Evolutionary conservation across 2,797 vertebrate genomes (phyloP).

Genomic region (Buphagus erythrorhynchus): DNA sequence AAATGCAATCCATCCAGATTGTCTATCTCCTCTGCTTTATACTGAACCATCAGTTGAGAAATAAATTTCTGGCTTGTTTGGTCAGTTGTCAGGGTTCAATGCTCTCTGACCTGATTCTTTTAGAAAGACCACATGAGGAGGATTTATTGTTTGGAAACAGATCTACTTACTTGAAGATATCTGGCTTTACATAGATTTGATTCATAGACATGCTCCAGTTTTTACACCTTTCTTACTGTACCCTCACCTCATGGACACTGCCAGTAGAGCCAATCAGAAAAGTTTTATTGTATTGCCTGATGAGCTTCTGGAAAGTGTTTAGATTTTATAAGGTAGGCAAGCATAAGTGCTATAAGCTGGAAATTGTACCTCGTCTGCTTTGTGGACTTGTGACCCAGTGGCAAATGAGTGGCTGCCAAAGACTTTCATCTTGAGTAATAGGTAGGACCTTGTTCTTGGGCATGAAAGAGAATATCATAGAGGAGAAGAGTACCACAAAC

Average conservation of each 20-base stretch:
- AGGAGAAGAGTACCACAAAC: background rate
- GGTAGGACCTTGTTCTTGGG: background rate
- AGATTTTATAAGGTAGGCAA: background rate
- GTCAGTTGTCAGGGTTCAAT: background rate
- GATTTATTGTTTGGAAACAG: background rate
- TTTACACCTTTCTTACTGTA: background rate
- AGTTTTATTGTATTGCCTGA: background rate
- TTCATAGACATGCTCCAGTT: background rate
- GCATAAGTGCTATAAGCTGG: background rate
- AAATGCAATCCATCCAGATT: background rate
- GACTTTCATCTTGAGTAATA: background rate
- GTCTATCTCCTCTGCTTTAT: background rate
- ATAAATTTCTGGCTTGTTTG: background rate
- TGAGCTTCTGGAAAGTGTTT: background rate
- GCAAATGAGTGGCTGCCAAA: background rate
- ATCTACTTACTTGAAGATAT: background rate
- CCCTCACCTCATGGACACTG: background rate
- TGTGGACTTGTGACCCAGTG: background rate
- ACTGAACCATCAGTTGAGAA: background rate
- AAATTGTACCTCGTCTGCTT: background rate
- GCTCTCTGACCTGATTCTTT: background rate
- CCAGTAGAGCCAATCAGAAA: background rate
- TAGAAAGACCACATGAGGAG: background rate
- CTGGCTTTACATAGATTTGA: background rate
- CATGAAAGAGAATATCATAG: background rate